Evolutionary conservation across 2,113 vertebrate genomes (phyloP).

Genomic region (Periophthalmus modestus): DNA sequence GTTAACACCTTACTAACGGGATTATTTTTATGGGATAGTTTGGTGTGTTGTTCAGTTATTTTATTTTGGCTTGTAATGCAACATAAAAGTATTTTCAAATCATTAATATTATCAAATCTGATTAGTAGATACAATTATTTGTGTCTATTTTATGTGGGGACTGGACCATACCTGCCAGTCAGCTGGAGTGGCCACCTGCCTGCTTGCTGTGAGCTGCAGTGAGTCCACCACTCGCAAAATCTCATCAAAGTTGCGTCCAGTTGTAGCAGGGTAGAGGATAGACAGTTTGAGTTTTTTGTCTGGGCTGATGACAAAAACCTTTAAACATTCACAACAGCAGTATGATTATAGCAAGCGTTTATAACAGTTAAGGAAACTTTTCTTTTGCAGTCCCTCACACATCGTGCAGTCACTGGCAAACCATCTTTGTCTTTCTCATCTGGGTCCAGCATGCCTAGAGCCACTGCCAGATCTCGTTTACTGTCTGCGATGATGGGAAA

Average conservation of each 20-base stretch:
- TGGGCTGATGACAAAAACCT: constrained; percentile 92
- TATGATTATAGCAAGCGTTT: not conserved
- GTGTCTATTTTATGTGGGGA: not conserved
- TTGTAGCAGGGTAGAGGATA: constrained; percentile 91
- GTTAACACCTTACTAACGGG: not conserved
- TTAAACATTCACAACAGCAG: not conserved
- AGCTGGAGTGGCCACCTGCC: constrained; percentile 87
- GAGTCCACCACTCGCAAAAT: constrained; percentile 90
- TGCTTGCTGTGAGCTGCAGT: constrained; percentile 86
- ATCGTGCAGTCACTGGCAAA: constrained; percentile 88
- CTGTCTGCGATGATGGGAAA: constrained; percentile 92
- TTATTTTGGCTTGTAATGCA: not conserved
- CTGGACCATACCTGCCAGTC: constrained; percentile 86
- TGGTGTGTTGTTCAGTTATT: not conserved
- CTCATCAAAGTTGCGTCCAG: constrained; percentile 93
- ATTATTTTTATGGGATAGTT: not conserved
- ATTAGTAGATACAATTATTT: not conserved
- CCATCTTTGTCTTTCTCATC: constrained; percentile 85
- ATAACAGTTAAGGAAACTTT: not conserved
- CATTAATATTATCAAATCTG: not conserved
- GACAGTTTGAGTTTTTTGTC: constrained; percentile 94
- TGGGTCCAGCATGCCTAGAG: constrained; percentile 91
- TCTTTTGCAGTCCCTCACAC: constrained; percentile 76
- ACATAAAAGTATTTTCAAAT: not conserved
- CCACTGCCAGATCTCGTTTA: constrained; percentile 83